Percentiles rank a stretch among this genome's conserved stretches.
phyloP scores from a whole-genome alignment of 1,140 invertebrate species.

The Lasioglossum baleicum region DNA sequence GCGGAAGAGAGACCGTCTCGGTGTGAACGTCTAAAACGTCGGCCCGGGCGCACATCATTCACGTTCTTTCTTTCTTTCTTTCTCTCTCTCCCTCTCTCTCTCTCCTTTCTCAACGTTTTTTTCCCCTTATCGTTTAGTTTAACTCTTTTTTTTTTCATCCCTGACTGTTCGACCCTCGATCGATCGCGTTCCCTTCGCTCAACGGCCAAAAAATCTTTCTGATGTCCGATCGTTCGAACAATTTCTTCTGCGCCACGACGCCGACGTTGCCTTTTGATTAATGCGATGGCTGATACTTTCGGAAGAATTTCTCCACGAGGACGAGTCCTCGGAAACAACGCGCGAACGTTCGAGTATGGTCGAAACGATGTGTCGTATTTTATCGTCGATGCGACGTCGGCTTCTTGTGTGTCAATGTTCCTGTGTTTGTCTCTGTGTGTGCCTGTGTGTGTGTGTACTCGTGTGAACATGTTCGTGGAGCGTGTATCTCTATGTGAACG shows the following conservation, averaged over 20 bases:
- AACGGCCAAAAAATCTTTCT: too few relatives aligned
- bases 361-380: conserved; percentile 31
- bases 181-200: too few relatives aligned
- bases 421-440: conserved; percentile 1
- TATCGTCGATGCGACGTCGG: conserved; percentile 62
- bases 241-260: too few relatives aligned
- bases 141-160: too few relatives aligned
- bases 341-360: conserved; percentile 33
- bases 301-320: not conserved
- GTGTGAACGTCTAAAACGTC: conserved; percentile 29
- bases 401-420: conserved; percentile 40
- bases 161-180: not conserved
- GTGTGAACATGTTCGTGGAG: conserved; percentile 8
- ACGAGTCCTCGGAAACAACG: not conserved
- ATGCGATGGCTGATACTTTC: not conserved
- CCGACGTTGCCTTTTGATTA: too few relatives aligned
- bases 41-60: not conserved
- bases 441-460: conserved; percentile 8
- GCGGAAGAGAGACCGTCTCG: conserved; percentile 30
- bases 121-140: too few relatives aligned
- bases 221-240: too few relatives aligned
- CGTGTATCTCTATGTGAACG: conserved; percentile 70
- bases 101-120: too few relatives aligned
- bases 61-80: not conserved
- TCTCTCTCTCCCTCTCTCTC: too few relatives aligned